Evolutionary conservation across 2,888 invertebrate genomes (phyloP).

Genomic region (Tipula lateralis): DNA sequence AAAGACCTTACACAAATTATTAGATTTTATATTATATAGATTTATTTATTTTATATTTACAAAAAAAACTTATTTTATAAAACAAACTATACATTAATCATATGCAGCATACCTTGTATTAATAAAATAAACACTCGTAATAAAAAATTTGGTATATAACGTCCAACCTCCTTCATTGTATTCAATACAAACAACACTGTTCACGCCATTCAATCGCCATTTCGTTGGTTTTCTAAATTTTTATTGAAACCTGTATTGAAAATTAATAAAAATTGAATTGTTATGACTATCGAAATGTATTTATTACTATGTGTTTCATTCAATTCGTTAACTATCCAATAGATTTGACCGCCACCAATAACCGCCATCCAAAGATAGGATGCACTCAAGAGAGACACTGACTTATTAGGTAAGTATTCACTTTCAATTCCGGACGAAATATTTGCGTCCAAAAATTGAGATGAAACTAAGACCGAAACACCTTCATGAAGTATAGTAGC

Average conservation of each 20-base stretch:
- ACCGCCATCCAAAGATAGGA: no score
- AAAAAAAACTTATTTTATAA: not conserved
- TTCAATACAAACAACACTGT: not conserved
- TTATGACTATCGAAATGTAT: not conserved
- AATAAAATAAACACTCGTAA: not conserved
- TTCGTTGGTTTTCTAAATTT: not conserved
- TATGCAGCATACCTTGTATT: not conserved
- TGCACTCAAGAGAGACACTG: no score
- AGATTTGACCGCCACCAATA: no score
- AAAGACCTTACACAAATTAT: not conserved
- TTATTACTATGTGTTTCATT: no score
- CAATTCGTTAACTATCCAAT: no score
- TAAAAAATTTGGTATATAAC: not conserved
- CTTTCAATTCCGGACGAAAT: no score
- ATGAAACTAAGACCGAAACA: no score
- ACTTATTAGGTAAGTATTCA: no score
- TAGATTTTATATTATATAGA: not conserved
- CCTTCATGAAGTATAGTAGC: no score
- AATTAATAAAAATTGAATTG: not conserved
- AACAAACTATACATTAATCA: not conserved
- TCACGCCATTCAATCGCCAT: not conserved
- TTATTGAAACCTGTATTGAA: not conserved
- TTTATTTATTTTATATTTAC: slow-evolving; percentile 11
- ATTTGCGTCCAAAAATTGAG: no score
- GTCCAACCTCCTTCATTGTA: not conserved